These are phyloP conservation scores for Liopterus haemorrhoidalis DNA, from an alignment of 2,888 invertebrate species.

Conservation along the genomic window DNA sequence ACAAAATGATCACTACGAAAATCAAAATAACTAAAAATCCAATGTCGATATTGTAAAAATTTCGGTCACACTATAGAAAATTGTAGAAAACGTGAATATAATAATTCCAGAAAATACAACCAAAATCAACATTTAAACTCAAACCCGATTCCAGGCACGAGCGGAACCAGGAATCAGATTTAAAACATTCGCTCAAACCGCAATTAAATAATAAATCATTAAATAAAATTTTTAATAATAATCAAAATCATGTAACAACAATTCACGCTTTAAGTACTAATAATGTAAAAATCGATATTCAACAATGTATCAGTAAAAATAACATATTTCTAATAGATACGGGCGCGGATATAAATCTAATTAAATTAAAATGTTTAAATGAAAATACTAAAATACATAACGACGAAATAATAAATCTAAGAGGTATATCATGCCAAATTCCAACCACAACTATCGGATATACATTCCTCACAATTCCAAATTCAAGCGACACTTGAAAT, in stretches of 20 bases:
- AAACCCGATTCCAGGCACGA: conserved; percentile 15
- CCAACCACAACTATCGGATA: conserved; percentile 16
- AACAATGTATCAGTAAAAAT: background rate
- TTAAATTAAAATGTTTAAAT: conserved; percentile 14
- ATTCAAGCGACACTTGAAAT: background rate
- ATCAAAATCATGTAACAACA: conserved; percentile 24
- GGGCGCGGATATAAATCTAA: conserved; percentile 14
- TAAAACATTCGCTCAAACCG: conserved; percentile 1
- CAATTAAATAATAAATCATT: no score
- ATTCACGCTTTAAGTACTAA: conserved; percentile 1
- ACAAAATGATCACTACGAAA: background rate
- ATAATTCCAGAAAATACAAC: background rate
- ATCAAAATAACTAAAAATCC: background rate
- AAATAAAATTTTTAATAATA: no score
- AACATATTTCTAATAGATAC: conserved; percentile 8
- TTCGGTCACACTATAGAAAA: conserved; percentile 15
- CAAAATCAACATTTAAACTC: background rate
- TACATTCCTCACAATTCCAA: conserved; percentile 9
- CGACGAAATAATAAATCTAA: conserved; percentile 16
- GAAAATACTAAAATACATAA: conserved; percentile 9
- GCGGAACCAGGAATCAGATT: conserved; percentile 2
- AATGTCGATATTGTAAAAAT: conserved; percentile 24
- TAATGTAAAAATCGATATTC: conserved; percentile 6
- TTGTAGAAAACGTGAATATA: background rate
- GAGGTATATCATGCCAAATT: conserved; percentile 13